phyloP scores from a whole-genome alignment of 1,140 invertebrate genomes.

The Amyelois transitella region DNA sequence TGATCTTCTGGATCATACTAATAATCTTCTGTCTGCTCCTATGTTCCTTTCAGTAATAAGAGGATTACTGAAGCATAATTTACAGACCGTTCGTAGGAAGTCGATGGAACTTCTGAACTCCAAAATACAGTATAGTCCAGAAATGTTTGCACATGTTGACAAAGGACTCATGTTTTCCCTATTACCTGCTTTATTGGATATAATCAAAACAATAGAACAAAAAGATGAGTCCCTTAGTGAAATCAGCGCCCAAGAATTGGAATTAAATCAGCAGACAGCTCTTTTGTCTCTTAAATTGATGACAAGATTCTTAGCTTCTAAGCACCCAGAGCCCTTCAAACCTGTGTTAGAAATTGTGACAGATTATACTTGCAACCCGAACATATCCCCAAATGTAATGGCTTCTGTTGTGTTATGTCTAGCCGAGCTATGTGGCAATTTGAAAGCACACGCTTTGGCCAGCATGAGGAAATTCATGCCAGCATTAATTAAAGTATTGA shows the following conservation, averaged over 20 bases:
- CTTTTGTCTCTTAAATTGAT: slow-evolving; percentile 88
- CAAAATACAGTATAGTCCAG: slow-evolving; percentile 82
- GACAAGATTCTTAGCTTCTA: slow-evolving; percentile 79
- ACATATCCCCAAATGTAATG: slow-evolving; percentile 80
- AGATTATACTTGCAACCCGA: slow-evolving; percentile 76
- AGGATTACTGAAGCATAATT: slow-evolving; percentile 80
- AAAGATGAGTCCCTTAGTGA: slow-evolving; percentile 46
- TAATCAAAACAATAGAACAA: slow-evolving; percentile 77
- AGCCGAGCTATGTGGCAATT: slow-evolving; percentile 83
- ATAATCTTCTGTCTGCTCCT: slow-evolving; percentile 83
- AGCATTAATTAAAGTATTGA: slow-evolving; percentile 79
- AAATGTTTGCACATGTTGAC: slow-evolving; percentile 75
- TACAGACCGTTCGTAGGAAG: slow-evolving; percentile 83
- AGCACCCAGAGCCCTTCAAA: slow-evolving; percentile 79
- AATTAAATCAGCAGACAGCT: slow-evolving; percentile 85
- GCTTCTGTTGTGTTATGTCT: slow-evolving; percentile 86
- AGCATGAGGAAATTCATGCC: slow-evolving; percentile 87
- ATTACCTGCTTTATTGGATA: slow-evolving; percentile 77
- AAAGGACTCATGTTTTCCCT: slow-evolving; percentile 74
- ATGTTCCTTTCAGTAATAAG: slow-evolving; percentile 86
- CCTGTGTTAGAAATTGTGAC: slow-evolving; percentile 78
- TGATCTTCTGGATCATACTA: slow-evolving; percentile 84
- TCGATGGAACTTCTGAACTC: slow-evolving; percentile 88
- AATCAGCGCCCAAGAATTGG: slow-evolving; percentile 71
- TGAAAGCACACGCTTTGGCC: slow-evolving; percentile 83